Evolutionary conservation across 1,140 invertebrate genomes (phyloP).

Genomic region (Drosophila asahinai): DNA sequence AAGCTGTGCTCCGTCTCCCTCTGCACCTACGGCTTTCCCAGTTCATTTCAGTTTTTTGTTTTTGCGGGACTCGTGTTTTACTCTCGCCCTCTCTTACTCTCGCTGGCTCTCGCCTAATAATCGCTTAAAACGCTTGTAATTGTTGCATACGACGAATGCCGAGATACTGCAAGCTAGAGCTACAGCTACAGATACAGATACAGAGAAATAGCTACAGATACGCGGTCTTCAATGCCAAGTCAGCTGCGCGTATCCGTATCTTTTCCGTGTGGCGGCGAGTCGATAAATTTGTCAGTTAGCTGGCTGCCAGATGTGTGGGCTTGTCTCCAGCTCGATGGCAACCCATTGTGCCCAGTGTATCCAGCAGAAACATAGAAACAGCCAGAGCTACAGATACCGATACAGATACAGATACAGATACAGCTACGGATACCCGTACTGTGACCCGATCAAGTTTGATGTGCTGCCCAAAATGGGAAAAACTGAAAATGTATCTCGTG

Average conservation of each 20-base stretch:
- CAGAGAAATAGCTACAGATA: constrained; percentile 33
- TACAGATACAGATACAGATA: constrained; percentile 14
- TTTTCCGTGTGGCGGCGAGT: constrained; percentile 76
- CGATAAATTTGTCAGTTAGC: constrained; percentile 71
- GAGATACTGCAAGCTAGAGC: constrained; percentile 47
- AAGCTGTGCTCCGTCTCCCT: constrained; percentile 45
- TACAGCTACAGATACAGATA: constrained; percentile 28
- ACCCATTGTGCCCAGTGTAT: constrained; percentile 61
- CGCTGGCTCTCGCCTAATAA: constrained; percentile 59
- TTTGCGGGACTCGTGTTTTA: constrained; percentile 21
- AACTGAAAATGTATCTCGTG: constrained; percentile 35
- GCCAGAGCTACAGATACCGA: constrained; percentile 46
- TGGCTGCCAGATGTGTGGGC: constrained; percentile 42
- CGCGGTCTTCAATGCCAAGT: constrained; percentile 72
- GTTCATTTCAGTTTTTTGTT: constrained; percentile 17
- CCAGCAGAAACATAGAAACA: too few relatives aligned
- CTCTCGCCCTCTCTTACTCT: neutral
- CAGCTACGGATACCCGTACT: constrained; percentile 21
- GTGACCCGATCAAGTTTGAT: constrained; percentile 50
- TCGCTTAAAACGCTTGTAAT: constrained; percentile 73
- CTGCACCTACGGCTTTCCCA: constrained; percentile 61
- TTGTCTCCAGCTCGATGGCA: constrained; percentile 48
- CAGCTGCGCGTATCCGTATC: constrained; percentile 76
- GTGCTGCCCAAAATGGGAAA: constrained; percentile 37
- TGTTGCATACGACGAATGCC: constrained; percentile 58